Evolutionary conservation across 2,113 vertebrate genomes (phyloP).

Genomic region (Zapornia atra): DNA sequence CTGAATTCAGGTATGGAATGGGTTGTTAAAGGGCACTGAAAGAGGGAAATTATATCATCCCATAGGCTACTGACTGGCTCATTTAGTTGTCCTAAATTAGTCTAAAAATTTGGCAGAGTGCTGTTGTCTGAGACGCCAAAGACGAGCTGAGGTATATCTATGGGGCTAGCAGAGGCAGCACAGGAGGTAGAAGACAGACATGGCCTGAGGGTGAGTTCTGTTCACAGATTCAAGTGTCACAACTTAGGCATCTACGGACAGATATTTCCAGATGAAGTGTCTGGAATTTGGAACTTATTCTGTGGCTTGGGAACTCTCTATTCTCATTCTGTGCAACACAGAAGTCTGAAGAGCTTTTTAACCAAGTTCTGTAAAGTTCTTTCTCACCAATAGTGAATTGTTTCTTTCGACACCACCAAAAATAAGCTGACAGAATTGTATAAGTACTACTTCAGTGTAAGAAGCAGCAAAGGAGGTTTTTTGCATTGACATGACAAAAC

Average conservation of each 20-base stretch:
- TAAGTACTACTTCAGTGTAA: not conserved
- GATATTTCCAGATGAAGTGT: not conserved
- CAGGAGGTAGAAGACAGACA: not conserved
- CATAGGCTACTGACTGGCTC: not conserved
- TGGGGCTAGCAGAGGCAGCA: not conserved
- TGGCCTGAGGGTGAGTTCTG: not conserved
- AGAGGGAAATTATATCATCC: not conserved
- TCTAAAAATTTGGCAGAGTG: not conserved
- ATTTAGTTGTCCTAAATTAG: not conserved
- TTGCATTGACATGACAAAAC: not conserved
- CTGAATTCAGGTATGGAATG: not conserved
- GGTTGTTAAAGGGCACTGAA: not conserved
- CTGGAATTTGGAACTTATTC: not conserved
- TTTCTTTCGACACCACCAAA: not conserved
- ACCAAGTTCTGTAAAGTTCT: not conserved
- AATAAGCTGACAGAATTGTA: not conserved
- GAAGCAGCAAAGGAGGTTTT: not conserved
- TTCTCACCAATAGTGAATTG: not conserved
- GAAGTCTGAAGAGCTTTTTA: not conserved
- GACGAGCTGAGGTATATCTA: not conserved
- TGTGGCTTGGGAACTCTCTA: not conserved
- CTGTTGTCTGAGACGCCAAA: not conserved
- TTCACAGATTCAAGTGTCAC: not conserved
- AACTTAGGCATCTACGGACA: not conserved
- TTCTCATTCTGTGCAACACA: not conserved